Evolutionary conservation across 2,797 vertebrate genomes (phyloP).

Genomic region (Caiman crocodilus): DNA sequence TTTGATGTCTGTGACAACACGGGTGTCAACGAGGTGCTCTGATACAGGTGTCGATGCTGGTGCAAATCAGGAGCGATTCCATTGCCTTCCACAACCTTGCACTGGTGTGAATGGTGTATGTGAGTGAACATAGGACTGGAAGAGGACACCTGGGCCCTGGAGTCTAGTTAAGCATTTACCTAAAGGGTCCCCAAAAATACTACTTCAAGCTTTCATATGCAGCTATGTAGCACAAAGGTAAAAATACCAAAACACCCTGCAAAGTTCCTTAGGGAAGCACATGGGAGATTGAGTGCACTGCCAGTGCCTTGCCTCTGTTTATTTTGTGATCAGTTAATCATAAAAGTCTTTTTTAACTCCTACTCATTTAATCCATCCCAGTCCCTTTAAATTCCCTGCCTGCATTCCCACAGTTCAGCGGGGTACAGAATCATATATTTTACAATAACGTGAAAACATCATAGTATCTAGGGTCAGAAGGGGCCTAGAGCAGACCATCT

Average conservation of each 20-base stretch:
- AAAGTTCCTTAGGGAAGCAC: too few species aligned
- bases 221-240: too few species aligned
- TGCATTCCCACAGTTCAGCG: background rate
- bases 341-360: background rate
- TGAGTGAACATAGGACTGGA: too few species aligned
- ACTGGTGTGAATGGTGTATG: background rate
- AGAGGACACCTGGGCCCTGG: too few species aligned
- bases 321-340: background rate
- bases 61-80: background rate
- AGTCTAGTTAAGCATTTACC: too few species aligned
- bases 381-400: rapidly evolving
- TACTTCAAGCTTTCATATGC: too few species aligned
- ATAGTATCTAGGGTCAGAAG: too few species aligned
- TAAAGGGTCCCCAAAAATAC: too few species aligned
- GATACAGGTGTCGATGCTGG: background rate
- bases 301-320: background rate
- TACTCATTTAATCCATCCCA: background rate
- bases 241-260: too few species aligned
- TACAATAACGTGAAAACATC: background rate
- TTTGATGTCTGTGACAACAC: background rate
- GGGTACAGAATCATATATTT: background rate
- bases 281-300: too few species aligned
- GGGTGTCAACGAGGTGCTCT: constrained; percentile 14
- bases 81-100: background rate
- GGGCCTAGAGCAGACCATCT: too few species aligned